Evolutionary conservation across 2,888 invertebrate species (phyloP), one percentile per base, ranked within the genome.

Genomic region (Clunio marinus): DNA sequence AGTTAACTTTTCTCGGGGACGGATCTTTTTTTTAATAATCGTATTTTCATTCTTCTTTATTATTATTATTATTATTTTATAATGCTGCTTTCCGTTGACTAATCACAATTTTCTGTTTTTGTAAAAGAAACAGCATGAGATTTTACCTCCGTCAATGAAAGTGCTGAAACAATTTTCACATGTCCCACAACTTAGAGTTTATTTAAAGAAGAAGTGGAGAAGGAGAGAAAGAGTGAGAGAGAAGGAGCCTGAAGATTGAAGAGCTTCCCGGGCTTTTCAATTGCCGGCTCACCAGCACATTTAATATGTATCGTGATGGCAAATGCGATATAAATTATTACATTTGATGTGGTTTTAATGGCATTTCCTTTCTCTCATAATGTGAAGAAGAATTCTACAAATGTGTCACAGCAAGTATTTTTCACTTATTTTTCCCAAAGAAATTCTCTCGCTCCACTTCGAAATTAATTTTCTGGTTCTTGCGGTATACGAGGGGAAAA

Each of bases 271-370:
- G n/a, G n/a, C 41, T 51, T 51, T 51, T 7, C 41, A 10, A 22
- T 20, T 20, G 3, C 17, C 4, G 51, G 17, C 22, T 51, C 51
- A 41, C 41, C 41, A 41, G 15, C 45, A 45, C 51, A 51, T 51
- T 51, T 22, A 51, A 57, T 57, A 27, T 57, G n/a, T 51, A 22
- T 51, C 15, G 41, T 20, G 37, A 28, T 20, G 63, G 63, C 63
- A 63, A 63, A 63, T 63, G 46, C 41, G 66, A 51, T 66, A 51
- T 55, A 66, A 66, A 55, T 66, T 66, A 66, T 66, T 32, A 55
- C 24, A 55, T 66, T 66, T 66, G 66, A 66, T 66, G 66, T 66
- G 66, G 66, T 66, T 66, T 66, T 66, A 66, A 66, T 66, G 55
- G 66, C 51, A 55, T 45, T 27, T 22, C 13, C 15, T 65, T 24